Evolutionary conservation across 2,888 invertebrate species (phyloP).

Genomic region (Carcina quercana): DNA sequence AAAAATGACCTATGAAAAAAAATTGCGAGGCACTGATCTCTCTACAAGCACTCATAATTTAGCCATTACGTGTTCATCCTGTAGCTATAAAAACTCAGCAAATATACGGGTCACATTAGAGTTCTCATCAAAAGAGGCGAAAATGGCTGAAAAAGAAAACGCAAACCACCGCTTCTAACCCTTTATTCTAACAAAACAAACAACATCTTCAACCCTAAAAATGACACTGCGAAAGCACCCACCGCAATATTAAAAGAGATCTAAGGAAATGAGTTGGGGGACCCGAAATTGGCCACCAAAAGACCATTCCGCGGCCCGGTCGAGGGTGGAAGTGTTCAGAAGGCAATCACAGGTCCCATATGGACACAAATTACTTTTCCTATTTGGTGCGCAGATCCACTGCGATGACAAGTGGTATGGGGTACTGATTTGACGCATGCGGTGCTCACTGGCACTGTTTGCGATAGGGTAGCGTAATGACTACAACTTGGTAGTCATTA

Average conservation of each 20-base stretch:
- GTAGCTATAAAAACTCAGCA: no score
- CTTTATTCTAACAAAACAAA: conserved; percentile 24
- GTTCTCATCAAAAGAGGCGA: background rate
- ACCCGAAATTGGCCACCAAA: conserved; percentile 51
- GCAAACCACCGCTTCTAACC: conserved; percentile 3
- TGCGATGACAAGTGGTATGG: conserved; percentile 61
- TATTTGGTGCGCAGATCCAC: conserved; percentile 48
- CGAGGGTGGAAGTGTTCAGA: conserved; percentile 56
- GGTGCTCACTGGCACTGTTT: no score
- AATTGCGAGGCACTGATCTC: no score
- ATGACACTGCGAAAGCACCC: conserved; percentile 24
- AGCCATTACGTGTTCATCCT: no score
- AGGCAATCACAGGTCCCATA: conserved; percentile 72
- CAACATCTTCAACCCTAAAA: conserved; percentile 21
- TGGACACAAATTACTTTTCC: conserved; percentile 71
- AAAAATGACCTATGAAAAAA: no score
- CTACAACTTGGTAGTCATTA: no score
- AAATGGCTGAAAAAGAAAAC: no score
- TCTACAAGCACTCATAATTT: no score
- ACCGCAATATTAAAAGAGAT: conserved; percentile 50
- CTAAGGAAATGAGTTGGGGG: conserved; percentile 53
- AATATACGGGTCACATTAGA: no score
- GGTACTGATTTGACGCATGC: conserved; percentile 40
- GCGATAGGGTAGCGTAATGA: no score
- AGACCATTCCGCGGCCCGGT: conserved; percentile 43